These are phyloP conservation scores for Brachionus paranguensis DNA, from an alignment of 1,140 invertebrate genomes.

Conservation along the genomic window DNA sequence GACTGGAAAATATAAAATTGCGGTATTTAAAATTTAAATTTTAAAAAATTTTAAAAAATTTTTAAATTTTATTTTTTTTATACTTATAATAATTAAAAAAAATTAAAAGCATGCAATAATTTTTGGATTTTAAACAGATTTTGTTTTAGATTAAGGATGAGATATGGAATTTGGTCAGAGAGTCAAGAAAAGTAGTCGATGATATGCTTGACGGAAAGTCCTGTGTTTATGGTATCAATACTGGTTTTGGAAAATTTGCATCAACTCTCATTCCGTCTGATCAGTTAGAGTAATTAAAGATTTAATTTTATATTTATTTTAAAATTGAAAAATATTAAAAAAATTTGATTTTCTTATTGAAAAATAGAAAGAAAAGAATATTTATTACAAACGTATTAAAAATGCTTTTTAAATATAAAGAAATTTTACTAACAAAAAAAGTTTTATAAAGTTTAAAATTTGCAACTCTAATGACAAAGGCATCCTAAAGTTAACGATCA, in stretches of 20 bases:
- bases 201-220: slow-evolving; percentile 62
- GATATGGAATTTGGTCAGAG: slow-evolving; percentile 59
- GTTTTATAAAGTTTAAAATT: no score
- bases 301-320: slow-evolving; percentile 1
- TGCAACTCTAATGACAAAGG: no score
- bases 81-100: no score
- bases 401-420: no score
- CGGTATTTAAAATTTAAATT: slow-evolving; percentile 51
- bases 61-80: not conserved
- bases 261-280: slow-evolving; percentile 60
- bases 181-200: slow-evolving; percentile 61
- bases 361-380: no score
- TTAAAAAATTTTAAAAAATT: not conserved
- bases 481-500: no score
- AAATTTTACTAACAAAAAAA: no score
- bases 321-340: no score
- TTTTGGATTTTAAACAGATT: no score
- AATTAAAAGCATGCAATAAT: no score
- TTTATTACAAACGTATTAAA: no score
- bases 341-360: no score
- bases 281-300: slow-evolving; percentile 61
- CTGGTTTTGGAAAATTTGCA: slow-evolving; percentile 72
- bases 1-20: slow-evolving; percentile 61
- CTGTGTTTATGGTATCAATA: slow-evolving; percentile 67
- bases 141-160: slow-evolving; percentile 58